These are phyloP conservation scores for Avahi laniger DNA, from an alignment of 2,797 vertebrate species.

Conservation along the genomic window DNA sequence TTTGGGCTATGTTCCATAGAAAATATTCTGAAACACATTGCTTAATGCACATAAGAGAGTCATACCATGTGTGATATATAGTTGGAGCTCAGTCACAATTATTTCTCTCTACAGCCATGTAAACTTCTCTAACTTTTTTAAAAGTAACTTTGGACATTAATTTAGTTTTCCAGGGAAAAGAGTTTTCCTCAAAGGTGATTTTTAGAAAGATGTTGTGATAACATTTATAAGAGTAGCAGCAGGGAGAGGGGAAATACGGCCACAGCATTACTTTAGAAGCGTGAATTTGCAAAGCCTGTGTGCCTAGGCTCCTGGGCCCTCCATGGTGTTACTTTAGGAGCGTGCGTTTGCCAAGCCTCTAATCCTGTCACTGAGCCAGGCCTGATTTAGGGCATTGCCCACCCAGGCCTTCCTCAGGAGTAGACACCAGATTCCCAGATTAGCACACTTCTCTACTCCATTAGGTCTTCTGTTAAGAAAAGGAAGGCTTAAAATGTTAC, in stretches of 20 bases:
- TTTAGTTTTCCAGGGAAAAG: neutral
- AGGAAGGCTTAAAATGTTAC: neutral
- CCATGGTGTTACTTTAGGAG: neutral
- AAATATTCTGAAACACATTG: neutral
- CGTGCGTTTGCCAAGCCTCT: neutral
- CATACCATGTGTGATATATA: neutral
- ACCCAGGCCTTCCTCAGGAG: neutral
- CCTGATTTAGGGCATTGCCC: neutral
- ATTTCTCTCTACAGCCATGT: constrained; percentile 23
- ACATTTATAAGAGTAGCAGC: neutral
- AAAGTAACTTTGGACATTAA: neutral
- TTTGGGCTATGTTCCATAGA: neutral
- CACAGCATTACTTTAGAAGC: fast-evolving
- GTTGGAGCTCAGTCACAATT: neutral
- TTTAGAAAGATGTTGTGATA: constrained; percentile 13
- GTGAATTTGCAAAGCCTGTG: neutral
- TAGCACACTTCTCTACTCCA: neutral
- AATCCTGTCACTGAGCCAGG: neutral
- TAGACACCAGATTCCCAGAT: neutral
- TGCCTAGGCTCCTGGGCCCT: neutral
- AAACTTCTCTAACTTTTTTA: neutral
- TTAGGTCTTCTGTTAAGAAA: neutral
- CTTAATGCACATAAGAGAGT: neutral
- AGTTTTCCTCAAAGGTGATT: neutral
- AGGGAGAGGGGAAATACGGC: neutral